Base-by-base conservation (phyloP, 2,888 invertebrate species). In the Synanthedon andrenaeformis region DNA sequence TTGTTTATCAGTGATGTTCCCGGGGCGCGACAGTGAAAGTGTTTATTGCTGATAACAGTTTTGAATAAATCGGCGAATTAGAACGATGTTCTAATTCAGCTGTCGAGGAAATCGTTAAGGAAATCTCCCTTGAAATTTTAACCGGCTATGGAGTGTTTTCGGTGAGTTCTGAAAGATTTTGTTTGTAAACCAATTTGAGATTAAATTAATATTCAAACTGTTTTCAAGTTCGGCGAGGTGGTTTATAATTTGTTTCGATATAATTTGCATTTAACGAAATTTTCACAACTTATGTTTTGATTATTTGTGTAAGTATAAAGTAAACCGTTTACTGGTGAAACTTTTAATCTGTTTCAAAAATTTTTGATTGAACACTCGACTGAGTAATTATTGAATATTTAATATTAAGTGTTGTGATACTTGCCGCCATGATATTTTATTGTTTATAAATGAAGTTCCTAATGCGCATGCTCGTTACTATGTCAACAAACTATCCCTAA, bases 401-500 rank as follows among this genome's bases (percentile, higher is more conserved):
- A 45, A 45, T 13, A 12, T 45, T 12, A 45, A 45, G 3, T 35
- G 35, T 35, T 45, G 14, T 13, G 13, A 3, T 45, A 45, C 14
- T 35, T 35, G 35, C 35, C 35, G 35, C 35, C 35, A 35, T 35
- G 4, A 45, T 45, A 45, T 45, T 13, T 13, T 45, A 81, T 84
- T 84, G 80, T 83, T 81, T 82, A 82, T 82, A 75, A 72, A 81
- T 78, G 74, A 66, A 63, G 65, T 67, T 58, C 55, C 61, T 59
- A 69, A 59, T 79, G 83, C 85, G 86, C 86, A 86, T 85, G 84
- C 76, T 64, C 79, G 67, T 73, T 65, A 64, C 70, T 74, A 80
- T 83, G 85, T 82, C 83, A 85, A 85, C 86, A 80, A 77, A 62
- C 64, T 71, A 62, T 35, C 35, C 10, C 35, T 62, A 63, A 65